Base-by-base conservation (phyloP, 2,113 vertebrate species). In the Phrynosoma platyrhinos region DNA sequence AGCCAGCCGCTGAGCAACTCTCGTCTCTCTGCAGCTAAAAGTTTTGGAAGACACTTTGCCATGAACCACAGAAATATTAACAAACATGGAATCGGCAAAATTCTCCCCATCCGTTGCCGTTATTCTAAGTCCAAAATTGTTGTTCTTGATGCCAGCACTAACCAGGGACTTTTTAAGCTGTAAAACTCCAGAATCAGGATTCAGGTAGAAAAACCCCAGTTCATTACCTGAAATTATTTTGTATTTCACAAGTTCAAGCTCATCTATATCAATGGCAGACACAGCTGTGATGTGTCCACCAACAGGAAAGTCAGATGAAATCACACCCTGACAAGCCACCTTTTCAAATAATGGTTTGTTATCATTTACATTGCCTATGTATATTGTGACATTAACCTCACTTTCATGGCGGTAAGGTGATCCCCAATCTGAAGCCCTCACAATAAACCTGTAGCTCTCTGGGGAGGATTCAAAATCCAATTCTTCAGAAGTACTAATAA, bases 401-500 rank as follows among this genome's bases (percentile, higher is more conserved):
- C 97, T 99, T 91, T 99, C 99, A 0, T 98, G 97, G 64, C 99
- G 98, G 88, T 99, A 99, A 0, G 99, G 99, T 1, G 98, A 98
- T 7, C 99, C 99, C 99, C 99, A 99, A 93, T 99, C 99, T 0
- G 99, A 99, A 47, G 98, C 99, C 93, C 99, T 96, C n/a, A 99
- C 98, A 5, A 97, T 95, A 93, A 99, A 99, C 86, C 97, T 96
- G 92, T 98, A 99, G 27, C 94, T 98, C 95, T 99, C 98, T 23
- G 98, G 96, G 47, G 97, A 98, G 1, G 98, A 98, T 89, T 99
- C 99, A 95, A 98, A 99, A 94, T 99, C 99, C 82, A 99, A 82
- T 86, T 98, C 98, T 91, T 98, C 97, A 7, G 96, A 98, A 30
- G 98, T 99, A 91, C 96, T 98, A 93, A 99, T 97, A 47, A 98